Conservation (phyloP, 2,888 invertebrate species). For the Sarcophaga caerulescens region DNA sequence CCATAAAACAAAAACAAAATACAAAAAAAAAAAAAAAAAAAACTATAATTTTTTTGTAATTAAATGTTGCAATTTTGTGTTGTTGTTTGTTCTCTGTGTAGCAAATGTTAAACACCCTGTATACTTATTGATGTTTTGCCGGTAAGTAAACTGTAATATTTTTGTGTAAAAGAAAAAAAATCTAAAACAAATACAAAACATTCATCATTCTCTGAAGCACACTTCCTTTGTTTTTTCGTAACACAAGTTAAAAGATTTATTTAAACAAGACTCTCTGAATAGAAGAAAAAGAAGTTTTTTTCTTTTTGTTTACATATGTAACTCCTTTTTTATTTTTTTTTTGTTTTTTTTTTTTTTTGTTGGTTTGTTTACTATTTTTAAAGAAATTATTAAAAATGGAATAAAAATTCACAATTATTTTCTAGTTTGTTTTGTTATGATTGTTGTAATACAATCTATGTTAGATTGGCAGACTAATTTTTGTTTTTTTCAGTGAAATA, state of each 20-base stretch:
- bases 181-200: constrained; percentile 52
- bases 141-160: constrained; percentile 75
- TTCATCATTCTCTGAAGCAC: constrained; percentile 61
- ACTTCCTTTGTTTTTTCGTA: constrained; percentile 47
- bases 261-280: constrained; percentile 53
- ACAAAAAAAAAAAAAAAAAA: constrained; percentile 32
- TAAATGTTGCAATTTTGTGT: constrained; percentile 78
- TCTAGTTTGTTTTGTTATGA: constrained; percentile 15
- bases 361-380: constrained; percentile 48
- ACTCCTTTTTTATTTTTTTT: neutral
- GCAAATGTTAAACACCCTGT: constrained; percentile 80
- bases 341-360: neutral
- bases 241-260: constrained; percentile 19
- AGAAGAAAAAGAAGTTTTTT: constrained; percentile 42
- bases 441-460: neutral
- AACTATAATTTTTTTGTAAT: constrained; percentile 69
- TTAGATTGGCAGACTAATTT: constrained; percentile 42
- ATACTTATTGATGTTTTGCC: constrained; percentile 79
- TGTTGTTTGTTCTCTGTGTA: constrained; percentile 78
- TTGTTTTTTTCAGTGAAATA: neutral
- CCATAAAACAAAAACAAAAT: constrained; percentile 53
- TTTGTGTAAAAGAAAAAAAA: constrained; percentile 61
- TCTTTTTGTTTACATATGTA: neutral
- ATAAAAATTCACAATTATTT: constrained; percentile 73
- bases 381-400: constrained; percentile 65